Base-by-base conservation (phyloP, 2,888 invertebrate genomes). In the Cryptocephalus moraei region DNA sequence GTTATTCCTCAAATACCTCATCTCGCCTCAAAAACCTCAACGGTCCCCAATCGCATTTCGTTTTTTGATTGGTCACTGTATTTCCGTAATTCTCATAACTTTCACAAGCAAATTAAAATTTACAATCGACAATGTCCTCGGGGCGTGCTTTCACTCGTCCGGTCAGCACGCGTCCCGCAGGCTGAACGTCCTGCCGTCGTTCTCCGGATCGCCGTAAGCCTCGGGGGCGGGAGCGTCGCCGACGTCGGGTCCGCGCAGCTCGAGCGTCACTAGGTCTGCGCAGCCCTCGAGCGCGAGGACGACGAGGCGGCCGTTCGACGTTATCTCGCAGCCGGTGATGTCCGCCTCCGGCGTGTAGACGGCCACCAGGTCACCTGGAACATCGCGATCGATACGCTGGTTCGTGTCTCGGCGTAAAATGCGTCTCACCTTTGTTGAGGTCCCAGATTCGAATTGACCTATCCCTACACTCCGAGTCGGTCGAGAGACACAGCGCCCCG, bases 381-480 rank as follows among this genome's bases (percentile, higher is more conserved):
- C 12, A 13, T 22, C n/a, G n/a, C n/a, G n/a, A n/a, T n/a, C n/a
- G n/a, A n/a, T n/a, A n/a, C n/a, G n/a, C n/a, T n/a, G n/a, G n/a
- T n/a, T n/a, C n/a, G n/a, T n/a, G n/a, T n/a, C n/a, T n/a, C n/a
- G n/a, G n/a, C n/a, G n/a, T n/a, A n/a, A n/a, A n/a, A n/a, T n/a
- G n/a, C n/a, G 38, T 22, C n/a, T 42, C 66, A 87, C 90, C 90
- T 63, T 82, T 79, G 58, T 80, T 80, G 13, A 90, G 70, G 70
- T 90, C 85, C 91, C 91, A 91, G 13, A 90, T 75, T 46, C 90
- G 75, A 50, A 91, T 79, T 33, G 87, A 85, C 42, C 80, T 75
- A 69, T 91, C 91, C 46, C 79, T 72, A 50, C 84, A 80, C 51
- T 79, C 74, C 47, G 79, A 78, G 68, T 89, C 89, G 11, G 81